Evolutionary conservation across 2,797 vertebrate genomes (phyloP).

Genomic region (Myripristis murdjan): DNA sequence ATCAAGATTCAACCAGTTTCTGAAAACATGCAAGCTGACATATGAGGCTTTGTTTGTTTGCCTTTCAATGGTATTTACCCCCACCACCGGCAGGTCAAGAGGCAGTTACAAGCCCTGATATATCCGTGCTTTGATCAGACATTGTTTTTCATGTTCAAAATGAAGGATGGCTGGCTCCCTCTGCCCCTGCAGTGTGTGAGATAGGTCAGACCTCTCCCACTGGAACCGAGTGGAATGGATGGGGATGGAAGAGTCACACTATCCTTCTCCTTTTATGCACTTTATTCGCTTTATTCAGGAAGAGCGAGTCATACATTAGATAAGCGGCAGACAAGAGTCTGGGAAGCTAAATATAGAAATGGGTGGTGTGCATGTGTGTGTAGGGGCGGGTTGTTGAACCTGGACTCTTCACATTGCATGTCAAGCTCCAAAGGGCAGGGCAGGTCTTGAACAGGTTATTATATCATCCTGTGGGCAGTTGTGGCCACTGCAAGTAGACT

Average conservation of each 20-base stretch:
- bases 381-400: not conserved
- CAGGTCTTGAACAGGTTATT: not conserved
- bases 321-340: not conserved
- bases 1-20: not conserved
- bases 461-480: not conserved
- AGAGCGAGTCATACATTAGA: not conserved
- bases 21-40: not conserved
- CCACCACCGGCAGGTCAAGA: constrained; percentile 25
- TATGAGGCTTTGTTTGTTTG: constrained; percentile 31
- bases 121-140: constrained; percentile 59
- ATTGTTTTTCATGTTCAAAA: constrained; percentile 65
- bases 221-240: constrained; percentile 34
- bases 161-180: constrained; percentile 49
- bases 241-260: constrained; percentile 34
- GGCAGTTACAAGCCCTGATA: constrained; percentile 23
- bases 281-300: constrained; percentile 8
- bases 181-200: constrained; percentile 61
- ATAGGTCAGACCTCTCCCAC: constrained; percentile 76
- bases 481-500: not conserved
- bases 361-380: too few species aligned
- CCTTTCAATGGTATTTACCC: constrained; percentile 31
- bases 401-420: not conserved
- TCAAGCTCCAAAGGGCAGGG: not conserved
- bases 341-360: not conserved
- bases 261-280: constrained; percentile 45